phyloP scores from a whole-genome alignment of 2,797 vertebrate genomes.

The Intellagama lesueurii region DNA sequence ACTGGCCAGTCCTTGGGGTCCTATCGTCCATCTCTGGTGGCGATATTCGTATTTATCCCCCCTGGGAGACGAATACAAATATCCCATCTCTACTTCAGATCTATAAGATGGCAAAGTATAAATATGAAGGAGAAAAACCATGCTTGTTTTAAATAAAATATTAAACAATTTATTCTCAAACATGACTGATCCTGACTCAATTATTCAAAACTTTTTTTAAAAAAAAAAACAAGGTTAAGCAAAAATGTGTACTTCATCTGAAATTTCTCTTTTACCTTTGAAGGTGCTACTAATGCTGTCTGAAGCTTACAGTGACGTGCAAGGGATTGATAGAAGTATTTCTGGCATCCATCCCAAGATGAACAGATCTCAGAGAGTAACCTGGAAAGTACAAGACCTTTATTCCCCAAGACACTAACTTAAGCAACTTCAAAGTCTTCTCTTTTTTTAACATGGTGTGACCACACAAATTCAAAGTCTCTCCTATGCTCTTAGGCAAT shows the following conservation, averaged over 20 bases:
- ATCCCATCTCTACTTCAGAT: no score
- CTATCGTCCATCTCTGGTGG: no score
- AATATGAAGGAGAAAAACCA: neutral
- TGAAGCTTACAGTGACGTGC: slow-evolving; percentile 86
- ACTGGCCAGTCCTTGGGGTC: no score
- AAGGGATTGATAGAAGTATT: slow-evolving; percentile 93
- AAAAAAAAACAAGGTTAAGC: slow-evolving; percentile 7
- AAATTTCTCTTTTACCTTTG: slow-evolving; percentile 83
- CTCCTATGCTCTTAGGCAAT: neutral
- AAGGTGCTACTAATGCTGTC: slow-evolving; percentile 82
- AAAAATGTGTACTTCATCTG: neutral
- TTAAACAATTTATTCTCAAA: no score
- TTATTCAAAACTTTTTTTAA: neutral
- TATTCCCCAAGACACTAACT: neutral
- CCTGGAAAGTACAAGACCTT: slow-evolving; percentile 74
- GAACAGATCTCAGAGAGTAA: slow-evolving; percentile 86
- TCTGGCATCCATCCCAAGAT: slow-evolving; percentile 94
- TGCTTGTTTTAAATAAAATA: neutral
- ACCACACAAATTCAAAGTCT: neutral
- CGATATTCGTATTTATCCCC: no score
- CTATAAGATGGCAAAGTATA: neutral
- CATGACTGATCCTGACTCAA: neutral
- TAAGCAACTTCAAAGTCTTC: neutral
- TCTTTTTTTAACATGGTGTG: neutral
- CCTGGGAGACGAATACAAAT: no score